These are phyloP conservation scores for Carcinoscorpius rotundicauda DNA, from an alignment of 1,140 invertebrate species.

Conservation along the genomic window DNA sequence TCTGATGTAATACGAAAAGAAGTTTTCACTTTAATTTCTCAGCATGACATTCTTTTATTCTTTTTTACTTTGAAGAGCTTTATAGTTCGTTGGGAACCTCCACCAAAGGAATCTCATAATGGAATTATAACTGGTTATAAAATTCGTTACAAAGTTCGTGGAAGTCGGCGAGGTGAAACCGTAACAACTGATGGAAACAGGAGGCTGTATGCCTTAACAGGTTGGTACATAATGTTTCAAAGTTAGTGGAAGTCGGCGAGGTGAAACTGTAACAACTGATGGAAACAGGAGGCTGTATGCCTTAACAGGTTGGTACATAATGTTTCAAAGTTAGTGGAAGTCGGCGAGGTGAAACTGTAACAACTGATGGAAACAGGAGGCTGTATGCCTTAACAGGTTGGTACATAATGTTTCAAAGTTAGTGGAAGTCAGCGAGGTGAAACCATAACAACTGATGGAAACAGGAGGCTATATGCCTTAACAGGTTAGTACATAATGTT, in stretches of 20 bases:
- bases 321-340: constrained; percentile 50
- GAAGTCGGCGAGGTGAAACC: constrained; percentile 37
- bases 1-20: too few relatives aligned
- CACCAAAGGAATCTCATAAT: constrained; percentile 64
- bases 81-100: constrained; percentile 75
- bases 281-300: constrained; percentile 65
- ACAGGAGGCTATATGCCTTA: constrained; percentile 60
- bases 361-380: constrained; percentile 71
- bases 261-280: constrained; percentile 60
- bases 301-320: constrained; percentile 38
- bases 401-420: constrained; percentile 46
- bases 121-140: constrained; percentile 92
- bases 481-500: too few relatives aligned
- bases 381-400: constrained; percentile 51
- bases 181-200: constrained; percentile 75
- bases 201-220: constrained; percentile 56
- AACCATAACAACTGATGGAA: constrained; percentile 71
- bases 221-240: constrained; percentile 46
- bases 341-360: constrained; percentile 43
- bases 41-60: neutral
- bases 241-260: constrained; percentile 31
- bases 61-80: constrained; percentile 10
- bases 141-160: constrained; percentile 60
- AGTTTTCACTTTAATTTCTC: too few relatives aligned
- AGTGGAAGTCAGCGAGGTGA: constrained; percentile 33